phyloP scores from a whole-genome alignment of 1,140 invertebrate genomes.

The Cherax quadricarinatus region DNA sequence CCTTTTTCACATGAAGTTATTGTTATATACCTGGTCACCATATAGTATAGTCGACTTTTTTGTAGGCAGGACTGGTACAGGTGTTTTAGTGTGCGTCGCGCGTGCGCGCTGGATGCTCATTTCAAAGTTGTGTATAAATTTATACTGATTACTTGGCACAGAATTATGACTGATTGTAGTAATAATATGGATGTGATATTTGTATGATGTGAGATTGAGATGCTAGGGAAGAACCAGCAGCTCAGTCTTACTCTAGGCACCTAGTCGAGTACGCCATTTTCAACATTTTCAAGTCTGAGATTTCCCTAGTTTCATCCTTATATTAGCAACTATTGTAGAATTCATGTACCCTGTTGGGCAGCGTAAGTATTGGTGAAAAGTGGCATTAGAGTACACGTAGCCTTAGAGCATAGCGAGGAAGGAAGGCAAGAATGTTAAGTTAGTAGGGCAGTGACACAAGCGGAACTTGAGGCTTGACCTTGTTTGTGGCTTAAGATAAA shows the following conservation, averaged over 20 bases:
- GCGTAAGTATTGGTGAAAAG: slow-evolving; percentile 76
- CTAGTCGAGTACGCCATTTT: slow-evolving; percentile 70
- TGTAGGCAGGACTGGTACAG: too few relatives aligned
- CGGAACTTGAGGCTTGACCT: slow-evolving; percentile 29
- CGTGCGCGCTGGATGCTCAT: too few relatives aligned
- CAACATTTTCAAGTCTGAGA: slow-evolving; percentile 53
- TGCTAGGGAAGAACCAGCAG: slow-evolving; percentile 39
- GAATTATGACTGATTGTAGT: too few relatives aligned
- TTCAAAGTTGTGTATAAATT: too few relatives aligned
- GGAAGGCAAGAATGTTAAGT: background rate
- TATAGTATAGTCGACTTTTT: too few relatives aligned
- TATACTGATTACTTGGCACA: too few relatives aligned
- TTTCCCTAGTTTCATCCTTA: slow-evolving; percentile 56
- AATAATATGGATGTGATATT: too few relatives aligned
- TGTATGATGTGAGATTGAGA: background rate
- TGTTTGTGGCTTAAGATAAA: background rate
- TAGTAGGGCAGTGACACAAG: background rate
- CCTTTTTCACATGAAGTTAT: too few relatives aligned
- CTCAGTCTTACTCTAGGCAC: slow-evolving; percentile 57
- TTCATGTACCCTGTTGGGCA: slow-evolving; percentile 80
- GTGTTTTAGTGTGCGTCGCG: too few relatives aligned
- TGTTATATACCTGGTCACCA: too few relatives aligned
- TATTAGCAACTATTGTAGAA: slow-evolving; percentile 73
- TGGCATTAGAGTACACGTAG: background rate
- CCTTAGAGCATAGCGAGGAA: slow-evolving; percentile 8